Base-by-base conservation (phyloP, 1,140 invertebrate species). In the Mamestra configurata region DNA sequence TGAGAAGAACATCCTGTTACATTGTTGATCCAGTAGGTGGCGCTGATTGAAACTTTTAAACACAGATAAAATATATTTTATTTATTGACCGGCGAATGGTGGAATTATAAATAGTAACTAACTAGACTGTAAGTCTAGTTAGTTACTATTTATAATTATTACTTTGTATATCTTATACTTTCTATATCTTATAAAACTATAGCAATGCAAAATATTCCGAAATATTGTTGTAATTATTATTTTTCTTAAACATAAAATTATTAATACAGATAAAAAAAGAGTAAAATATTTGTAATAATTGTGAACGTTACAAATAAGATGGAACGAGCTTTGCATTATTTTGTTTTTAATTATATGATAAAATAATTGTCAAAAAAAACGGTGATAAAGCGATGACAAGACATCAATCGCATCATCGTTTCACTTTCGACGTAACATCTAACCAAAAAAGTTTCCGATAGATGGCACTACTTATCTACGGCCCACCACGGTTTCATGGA, bases 41-140 rank as follows among this genome's bases (percentile, higher is more conserved):
- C 73, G 57, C 55, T 76, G n/a, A n/a, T 0, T 27, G 3, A 20
- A 43, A 24, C 6, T 46, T 64, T 11, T 13, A 15, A 22, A 15
- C 5, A 76, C 57, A 76, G 73, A 76, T 76, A n/a, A 76, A 1
- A 70, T 43, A 76, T 37, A 35, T 18, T 37, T 49, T 55, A 43
- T 18, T 57, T 57, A 57, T 73, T 73, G 51, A 73, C 53, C 35
- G 35, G 40, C 51, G 27, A 49, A 71, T 71, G 35, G 11, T 13
- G 1, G 1, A 31, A 31, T 31, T 31, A 3, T 31, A 1, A 31
- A 31, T 31, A 31, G 2, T 31, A 5, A 31, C 27, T 31, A 31
- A 3, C 5, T 31, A 31, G n/a, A n/a, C n/a, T n/a, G n/a, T n/a
- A n/a, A n/a, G n/a, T 31, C 27, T 3, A 31, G 5, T 46, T 15